A percentile compares a stretch with the other conserved stretches of the same genome.
Evolutionary conservation across 2,113 vertebrate genomes (phyloP).

Genomic region (Lethenteron camtschaticum): DNA sequence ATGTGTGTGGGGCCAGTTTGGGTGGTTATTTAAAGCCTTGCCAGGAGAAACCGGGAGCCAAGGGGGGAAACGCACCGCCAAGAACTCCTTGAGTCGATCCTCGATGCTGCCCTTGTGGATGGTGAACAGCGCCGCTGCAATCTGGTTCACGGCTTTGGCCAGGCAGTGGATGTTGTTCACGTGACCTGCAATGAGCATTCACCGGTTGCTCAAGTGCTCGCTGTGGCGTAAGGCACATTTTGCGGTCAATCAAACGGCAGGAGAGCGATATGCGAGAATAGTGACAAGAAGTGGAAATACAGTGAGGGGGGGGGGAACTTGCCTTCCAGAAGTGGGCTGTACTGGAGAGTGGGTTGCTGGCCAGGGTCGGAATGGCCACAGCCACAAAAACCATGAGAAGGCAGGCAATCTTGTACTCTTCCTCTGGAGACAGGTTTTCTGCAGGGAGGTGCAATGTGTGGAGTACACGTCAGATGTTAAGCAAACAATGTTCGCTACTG

Average conservation of each 20-base stretch:
- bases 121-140: slow-evolving; percentile 65
- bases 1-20: too few species aligned
- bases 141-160: slow-evolving; percentile 48
- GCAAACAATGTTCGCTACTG: too few species aligned
- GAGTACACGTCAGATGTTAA: too few species aligned
- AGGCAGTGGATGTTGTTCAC: slow-evolving; percentile 77
- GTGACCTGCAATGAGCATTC: slow-evolving; percentile 25
- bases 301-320: background rate
- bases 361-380: slow-evolving; percentile 46
- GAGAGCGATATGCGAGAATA: too few species aligned
- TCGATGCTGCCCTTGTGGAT: slow-evolving; percentile 57
- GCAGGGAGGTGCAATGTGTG: slow-evolving; percentile 1
- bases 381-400: slow-evolving; percentile 59
- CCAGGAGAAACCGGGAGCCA: too few species aligned
- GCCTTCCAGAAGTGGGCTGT: slow-evolving; percentile 48
- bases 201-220: too few species aligned
- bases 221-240: too few species aligned
- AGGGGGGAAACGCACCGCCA: slow-evolving; percentile 31
- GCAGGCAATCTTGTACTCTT: slow-evolving; percentile 57
- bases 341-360: slow-evolving; percentile 40
- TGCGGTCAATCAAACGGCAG: too few species aligned
- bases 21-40: too few species aligned
- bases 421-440: slow-evolving; percentile 46
- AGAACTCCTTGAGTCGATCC: slow-evolving; percentile 63
- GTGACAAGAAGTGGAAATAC: background rate